These are phyloP conservation scores for Latrodectus geometricus DNA, from an alignment of 1,140 invertebrate species.

Conservation along the genomic window DNA sequence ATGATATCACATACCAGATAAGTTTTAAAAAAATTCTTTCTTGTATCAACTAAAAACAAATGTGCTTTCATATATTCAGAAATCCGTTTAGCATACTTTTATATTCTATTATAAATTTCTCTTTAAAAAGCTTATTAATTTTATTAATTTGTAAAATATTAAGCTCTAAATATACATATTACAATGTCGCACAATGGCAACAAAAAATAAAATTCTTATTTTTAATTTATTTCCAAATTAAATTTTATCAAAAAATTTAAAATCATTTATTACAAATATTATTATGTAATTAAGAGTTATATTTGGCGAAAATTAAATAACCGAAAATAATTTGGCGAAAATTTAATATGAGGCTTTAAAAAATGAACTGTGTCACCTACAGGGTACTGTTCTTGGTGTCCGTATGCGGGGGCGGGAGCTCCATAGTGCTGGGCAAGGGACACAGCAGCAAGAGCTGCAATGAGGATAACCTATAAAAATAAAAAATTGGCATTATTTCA, in stretches of 20 bases:
- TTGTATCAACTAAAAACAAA: no score
- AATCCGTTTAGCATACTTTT: no score
- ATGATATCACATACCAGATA: no score
- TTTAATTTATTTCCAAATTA: not conserved
- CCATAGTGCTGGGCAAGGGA: constrained; percentile 56
- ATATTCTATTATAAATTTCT: no score
- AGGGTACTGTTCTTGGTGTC: constrained; percentile 42
- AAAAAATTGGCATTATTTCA: no score
- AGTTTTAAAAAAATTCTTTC: no score
- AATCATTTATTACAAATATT: not conserved
- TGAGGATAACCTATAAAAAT: constrained; percentile 32
- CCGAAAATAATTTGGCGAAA: no score
- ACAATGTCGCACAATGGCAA: not conserved
- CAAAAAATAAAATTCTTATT: not conserved
- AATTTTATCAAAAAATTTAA: not conserved
- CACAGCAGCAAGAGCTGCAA: constrained; percentile 50
- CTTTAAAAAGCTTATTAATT: no score
- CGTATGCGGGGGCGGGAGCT: constrained; percentile 20
- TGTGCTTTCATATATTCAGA: no score
- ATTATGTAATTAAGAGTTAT: not conserved
- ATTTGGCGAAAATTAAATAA: not conserved
- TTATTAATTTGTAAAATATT: no score
- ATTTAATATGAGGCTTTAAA: not conserved
- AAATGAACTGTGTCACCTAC: constrained; percentile 7
- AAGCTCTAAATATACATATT: not conserved